Percentiles rank a stretch among this genome's conserved stretches.
These are phyloP conservation scores for Bactericera cockerelli DNA, from an alignment of 1,140 invertebrate species.

Conservation along the genomic window DNA sequence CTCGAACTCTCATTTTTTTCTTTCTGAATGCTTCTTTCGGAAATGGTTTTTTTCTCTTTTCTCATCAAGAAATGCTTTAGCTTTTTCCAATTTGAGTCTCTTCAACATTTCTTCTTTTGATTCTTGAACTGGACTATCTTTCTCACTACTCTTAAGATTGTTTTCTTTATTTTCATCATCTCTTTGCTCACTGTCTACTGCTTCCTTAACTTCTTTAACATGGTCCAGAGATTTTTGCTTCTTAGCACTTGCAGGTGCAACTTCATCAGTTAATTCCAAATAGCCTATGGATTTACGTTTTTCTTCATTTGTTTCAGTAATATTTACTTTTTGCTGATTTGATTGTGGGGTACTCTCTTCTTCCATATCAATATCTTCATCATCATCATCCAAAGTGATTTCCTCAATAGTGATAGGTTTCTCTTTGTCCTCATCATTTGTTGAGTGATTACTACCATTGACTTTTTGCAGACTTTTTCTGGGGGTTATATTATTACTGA, in stretches of 20 bases:
- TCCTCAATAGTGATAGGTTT: not conserved
- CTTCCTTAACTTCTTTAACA: not conserved
- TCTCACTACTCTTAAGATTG: not conserved
- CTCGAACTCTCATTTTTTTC: not conserved
- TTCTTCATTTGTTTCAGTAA: too few species aligned
- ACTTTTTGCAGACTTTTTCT: too few species aligned
- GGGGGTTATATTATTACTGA: not conserved
- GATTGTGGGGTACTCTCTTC: not conserved
- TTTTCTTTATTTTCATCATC: not conserved
- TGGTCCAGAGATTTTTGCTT: not conserved
- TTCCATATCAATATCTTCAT: not conserved
- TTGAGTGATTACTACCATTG: too few species aligned
- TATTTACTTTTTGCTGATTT: too few species aligned
- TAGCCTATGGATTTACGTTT: too few species aligned
- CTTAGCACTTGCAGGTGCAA: not conserved
- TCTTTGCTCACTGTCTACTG: not conserved
- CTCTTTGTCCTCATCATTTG: not conserved
- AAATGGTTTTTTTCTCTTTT: not conserved
- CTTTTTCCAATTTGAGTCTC: not conserved
- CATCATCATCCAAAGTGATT: conserved; percentile 8
- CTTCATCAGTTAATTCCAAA: not conserved
- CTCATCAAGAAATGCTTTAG: not conserved
- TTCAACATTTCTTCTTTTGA: not conserved
- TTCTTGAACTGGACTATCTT: not conserved
- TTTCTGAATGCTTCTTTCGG: not conserved